Evolutionary conservation across 37 sponge, comb jelly and placozoan species (phyloP).

Genomic region (Halichondria panicea): DNA sequence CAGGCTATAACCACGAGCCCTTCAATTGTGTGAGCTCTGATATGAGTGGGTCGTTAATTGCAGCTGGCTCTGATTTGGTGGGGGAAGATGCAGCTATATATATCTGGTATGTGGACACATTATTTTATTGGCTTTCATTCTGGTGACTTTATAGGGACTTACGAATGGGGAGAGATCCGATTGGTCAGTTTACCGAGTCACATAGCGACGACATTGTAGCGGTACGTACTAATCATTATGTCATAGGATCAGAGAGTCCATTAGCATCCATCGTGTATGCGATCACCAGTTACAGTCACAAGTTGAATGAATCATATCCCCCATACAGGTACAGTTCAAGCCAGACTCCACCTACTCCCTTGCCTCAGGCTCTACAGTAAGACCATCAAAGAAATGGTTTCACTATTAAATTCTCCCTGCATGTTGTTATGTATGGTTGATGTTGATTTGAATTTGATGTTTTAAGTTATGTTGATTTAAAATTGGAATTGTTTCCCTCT

Average conservation of each 20-base stretch:
- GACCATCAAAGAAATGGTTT: too few relatives aligned
- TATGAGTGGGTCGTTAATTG: background rate
- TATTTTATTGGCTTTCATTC: background rate
- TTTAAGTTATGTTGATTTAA: too few relatives aligned
- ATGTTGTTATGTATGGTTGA: too few relatives aligned
- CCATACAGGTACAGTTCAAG: background rate
- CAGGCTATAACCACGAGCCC: background rate
- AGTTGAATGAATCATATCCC: too few relatives aligned
- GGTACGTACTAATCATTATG: background rate
- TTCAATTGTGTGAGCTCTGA: background rate
- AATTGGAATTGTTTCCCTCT: too few relatives aligned
- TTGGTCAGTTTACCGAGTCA: slow-evolving; percentile 29
- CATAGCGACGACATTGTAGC: slow-evolving; percentile 45
- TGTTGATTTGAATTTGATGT: too few relatives aligned
- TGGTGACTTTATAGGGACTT: slow-evolving; percentile 11
- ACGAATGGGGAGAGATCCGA: background rate
- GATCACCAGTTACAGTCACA: too few relatives aligned
- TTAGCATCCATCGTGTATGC: too few relatives aligned
- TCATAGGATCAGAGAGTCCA: too few relatives aligned
- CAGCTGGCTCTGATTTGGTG: slow-evolving; percentile 4
- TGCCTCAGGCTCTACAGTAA: slow-evolving; percentile 3
- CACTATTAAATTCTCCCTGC: too few relatives aligned
- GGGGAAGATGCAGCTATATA: background rate
- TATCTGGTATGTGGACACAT: slow-evolving; percentile 2
- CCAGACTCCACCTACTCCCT: background rate